Percentiles rank a stretch among this genome's conserved stretches.
These are phyloP conservation scores for Yponomeuta sedellus DNA, from an alignment of 2,888 invertebrate species.

Conservation along the genomic window DNA sequence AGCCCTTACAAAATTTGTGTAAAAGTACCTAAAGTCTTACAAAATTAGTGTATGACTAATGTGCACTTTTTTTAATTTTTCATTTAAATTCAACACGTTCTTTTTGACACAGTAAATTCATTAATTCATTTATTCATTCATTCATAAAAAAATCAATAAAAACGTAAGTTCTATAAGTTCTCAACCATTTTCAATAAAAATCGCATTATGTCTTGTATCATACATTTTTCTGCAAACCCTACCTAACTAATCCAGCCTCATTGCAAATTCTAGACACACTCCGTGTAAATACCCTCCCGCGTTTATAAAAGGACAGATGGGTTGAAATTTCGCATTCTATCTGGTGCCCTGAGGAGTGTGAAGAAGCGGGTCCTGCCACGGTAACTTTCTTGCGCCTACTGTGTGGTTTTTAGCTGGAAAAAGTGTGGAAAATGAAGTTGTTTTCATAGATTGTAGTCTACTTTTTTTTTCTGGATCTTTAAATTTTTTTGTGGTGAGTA, in stretches of 20 bases:
- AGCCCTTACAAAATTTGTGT: too few relatives aligned
- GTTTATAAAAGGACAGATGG: slow-evolving; percentile 63
- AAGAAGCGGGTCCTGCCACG: slow-evolving; percentile 31
- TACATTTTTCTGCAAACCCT: slow-evolving; percentile 41
- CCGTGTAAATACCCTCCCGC: slow-evolving; percentile 26
- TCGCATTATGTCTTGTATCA: background rate
- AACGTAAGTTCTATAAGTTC: too few relatives aligned
- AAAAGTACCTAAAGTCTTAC: too few relatives aligned
- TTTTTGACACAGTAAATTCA: too few relatives aligned
- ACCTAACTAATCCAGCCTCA: slow-evolving; percentile 38
- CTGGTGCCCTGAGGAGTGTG: slow-evolving; percentile 28
- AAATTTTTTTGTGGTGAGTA: background rate
- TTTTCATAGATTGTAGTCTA: background rate
- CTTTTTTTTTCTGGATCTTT: background rate
- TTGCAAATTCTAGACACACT: slow-evolving; percentile 49
- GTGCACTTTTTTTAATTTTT: too few relatives aligned
- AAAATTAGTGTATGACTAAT: too few relatives aligned
- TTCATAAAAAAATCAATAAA: too few relatives aligned
- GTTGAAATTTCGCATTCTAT: slow-evolving; percentile 47
- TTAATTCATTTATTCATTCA: too few relatives aligned
- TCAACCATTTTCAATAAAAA: too few relatives aligned
- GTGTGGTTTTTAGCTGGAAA: slow-evolving; percentile 14
- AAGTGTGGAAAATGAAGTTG: background rate
- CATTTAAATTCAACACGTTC: too few relatives aligned
- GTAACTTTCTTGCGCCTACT: slow-evolving; percentile 30